These are phyloP conservation scores for Nerophis ophidion DNA, from an alignment of 2,113 vertebrate species.

Conservation along the genomic window DNA sequence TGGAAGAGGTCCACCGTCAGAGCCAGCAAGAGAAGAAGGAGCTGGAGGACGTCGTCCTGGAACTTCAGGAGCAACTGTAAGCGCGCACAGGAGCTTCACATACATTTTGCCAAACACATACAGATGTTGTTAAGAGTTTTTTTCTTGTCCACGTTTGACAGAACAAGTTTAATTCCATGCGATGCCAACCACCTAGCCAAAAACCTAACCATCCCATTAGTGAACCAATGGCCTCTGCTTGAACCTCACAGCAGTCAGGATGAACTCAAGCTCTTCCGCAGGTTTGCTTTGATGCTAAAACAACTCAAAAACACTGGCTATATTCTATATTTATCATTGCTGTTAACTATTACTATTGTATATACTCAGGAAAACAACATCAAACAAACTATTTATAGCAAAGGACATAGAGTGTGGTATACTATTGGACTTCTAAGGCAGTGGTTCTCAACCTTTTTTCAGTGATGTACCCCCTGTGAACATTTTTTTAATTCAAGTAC, in stretches of 20 bases:
- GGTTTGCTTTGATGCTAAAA: constrained; percentile 59
- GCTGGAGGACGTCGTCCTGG: constrained; percentile 86
- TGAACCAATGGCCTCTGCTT: constrained; percentile 87
- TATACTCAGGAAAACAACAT: too few relatives aligned
- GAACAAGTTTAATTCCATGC: constrained; percentile 89
- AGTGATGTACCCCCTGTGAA: too few relatives aligned
- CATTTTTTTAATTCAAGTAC: too few relatives aligned
- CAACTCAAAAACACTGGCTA: neutral
- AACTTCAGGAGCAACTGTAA: constrained; percentile 96
- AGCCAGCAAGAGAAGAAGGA: constrained; percentile 89
- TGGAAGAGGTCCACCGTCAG: constrained; percentile 83
- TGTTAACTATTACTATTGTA: neutral
- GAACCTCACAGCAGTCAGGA: constrained; percentile 75
- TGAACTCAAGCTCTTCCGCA: constrained; percentile 82
- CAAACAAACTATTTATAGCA: too few relatives aligned
- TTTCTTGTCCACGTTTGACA: constrained; percentile 69
- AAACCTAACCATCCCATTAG: constrained; percentile 80
- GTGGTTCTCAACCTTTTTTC: too few relatives aligned
- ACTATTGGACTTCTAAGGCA: too few relatives aligned
- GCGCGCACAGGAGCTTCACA: constrained; percentile 2
- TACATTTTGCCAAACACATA: neutral
- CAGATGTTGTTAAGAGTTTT: neutral
- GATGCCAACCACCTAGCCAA: constrained; percentile 84
- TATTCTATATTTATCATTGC: neutral
- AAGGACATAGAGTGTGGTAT: too few relatives aligned